Evolutionary conservation across 2,888 invertebrate species (phyloP).

Genomic region (Volucella bombylans): DNA sequence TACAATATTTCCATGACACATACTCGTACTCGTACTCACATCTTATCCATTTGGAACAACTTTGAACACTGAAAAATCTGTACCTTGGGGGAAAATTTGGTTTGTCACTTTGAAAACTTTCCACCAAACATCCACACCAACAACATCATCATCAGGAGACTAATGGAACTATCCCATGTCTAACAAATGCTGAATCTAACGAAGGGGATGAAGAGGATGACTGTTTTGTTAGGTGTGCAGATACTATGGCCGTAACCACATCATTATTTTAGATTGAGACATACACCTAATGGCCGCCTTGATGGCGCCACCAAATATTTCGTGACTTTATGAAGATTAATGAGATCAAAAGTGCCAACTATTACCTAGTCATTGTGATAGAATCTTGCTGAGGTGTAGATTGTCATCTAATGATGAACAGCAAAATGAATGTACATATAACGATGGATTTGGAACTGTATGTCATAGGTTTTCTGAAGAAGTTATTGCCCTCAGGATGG

Average conservation of each 20-base stretch:
- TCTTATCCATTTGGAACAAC: neutral
- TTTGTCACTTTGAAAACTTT: constrained; percentile 22
- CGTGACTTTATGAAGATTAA: constrained; percentile 55
- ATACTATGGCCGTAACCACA: constrained; percentile 42
- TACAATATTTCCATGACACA: neutral
- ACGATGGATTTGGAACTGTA: neutral
- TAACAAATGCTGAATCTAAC: neutral
- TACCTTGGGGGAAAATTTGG: constrained; percentile 23
- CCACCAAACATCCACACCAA: neutral
- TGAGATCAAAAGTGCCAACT: constrained; percentile 31
- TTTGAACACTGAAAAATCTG: neutral
- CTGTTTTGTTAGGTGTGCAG: constrained; percentile 31
- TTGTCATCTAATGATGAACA: neutral
- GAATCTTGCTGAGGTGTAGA: constrained; percentile 14
- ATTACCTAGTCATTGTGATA: constrained; percentile 10
- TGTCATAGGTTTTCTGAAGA: neutral
- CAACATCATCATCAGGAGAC: neutral
- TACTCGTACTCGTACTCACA: neutral
- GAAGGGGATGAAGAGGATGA: constrained; percentile 10
- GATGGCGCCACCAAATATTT: constrained; percentile 42
- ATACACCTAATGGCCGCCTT: constrained; percentile 43
- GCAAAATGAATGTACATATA: neutral
- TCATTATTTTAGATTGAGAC: constrained; percentile 56
- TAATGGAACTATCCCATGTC: neutral
- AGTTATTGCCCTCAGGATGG: neutral